Percentiles rank a stretch among this genome's conserved stretches.
Conservation (phyloP, 1,140 invertebrate genomes). For the Macrobrachium rosenbergii region DNA sequence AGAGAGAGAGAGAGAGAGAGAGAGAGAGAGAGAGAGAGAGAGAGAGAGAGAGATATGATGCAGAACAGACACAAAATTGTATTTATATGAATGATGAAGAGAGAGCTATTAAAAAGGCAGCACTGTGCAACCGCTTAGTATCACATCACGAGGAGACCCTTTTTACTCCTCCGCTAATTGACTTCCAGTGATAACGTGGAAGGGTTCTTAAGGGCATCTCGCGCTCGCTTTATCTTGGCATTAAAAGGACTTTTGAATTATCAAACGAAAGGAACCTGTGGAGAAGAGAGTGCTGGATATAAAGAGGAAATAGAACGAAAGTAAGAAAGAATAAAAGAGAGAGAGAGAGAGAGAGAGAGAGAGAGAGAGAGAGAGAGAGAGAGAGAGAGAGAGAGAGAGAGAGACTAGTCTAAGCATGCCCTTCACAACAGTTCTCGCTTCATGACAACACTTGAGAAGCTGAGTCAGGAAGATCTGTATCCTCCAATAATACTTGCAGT, state of each 20-base stretch:
- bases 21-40: slow-evolving; percentile 44
- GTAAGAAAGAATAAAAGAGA: background rate
- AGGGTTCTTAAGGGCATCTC: too few relatives aligned
- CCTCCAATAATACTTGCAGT: too few relatives aligned
- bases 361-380: slow-evolving; percentile 15
- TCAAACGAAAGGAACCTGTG: background rate
- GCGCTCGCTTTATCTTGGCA: too few relatives aligned
- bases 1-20: slow-evolving; percentile 42
- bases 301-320: background rate
- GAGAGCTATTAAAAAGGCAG: slow-evolving; percentile 11
- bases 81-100: slow-evolving; percentile 28
- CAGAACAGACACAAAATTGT: too few relatives aligned
- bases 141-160: too few relatives aligned
- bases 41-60: slow-evolving; percentile 41
- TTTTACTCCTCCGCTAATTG: too few relatives aligned
- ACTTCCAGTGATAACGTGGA: too few relatives aligned
- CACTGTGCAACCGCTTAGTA: background rate
- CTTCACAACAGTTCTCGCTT: too few relatives aligned
- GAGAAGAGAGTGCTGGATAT: background rate
- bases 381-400: slow-evolving; percentile 22
- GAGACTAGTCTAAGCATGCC: too few relatives aligned
- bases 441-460: too few relatives aligned
- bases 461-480: too few relatives aligned
- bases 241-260: too few relatives aligned
- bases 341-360: slow-evolving; percentile 26